Percentiles rank a stretch among this genome's conserved stretches.
phyloP scores from a whole-genome alignment of 30 jellyfish, hydroid and myxozoan species.

The Aurelia coerulea region DNA sequence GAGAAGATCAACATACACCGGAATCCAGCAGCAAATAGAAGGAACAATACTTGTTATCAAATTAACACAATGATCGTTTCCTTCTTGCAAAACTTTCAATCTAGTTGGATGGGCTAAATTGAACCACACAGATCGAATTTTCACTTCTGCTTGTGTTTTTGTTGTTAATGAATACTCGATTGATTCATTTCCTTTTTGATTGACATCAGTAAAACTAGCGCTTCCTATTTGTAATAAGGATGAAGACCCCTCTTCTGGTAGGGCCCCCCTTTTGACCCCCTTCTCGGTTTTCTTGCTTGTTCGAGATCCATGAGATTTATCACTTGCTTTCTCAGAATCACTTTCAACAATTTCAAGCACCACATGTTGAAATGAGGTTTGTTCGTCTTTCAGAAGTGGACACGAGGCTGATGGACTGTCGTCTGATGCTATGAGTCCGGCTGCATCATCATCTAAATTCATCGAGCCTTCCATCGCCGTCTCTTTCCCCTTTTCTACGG shows the following conservation, averaged over 20 bases:
- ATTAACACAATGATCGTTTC: slow-evolving; percentile 74
- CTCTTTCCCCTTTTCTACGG: background rate
- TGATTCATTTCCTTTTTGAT: background rate
- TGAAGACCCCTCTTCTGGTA: background rate
- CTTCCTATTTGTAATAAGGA: background rate
- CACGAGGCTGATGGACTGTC: slow-evolving; percentile 14
- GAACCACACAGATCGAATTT: slow-evolving; percentile 69
- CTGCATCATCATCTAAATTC: background rate
- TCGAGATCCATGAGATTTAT: background rate
- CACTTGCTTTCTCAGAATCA: background rate
- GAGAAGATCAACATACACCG: slow-evolving; percentile 60
- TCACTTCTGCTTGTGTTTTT: slow-evolving; percentile 41
- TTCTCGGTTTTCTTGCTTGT: background rate
- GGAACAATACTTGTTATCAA: slow-evolving; percentile 85
- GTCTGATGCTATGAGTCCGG: background rate
- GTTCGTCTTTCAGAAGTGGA: slow-evolving; percentile 19
- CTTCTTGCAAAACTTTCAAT: slow-evolving; percentile 70
- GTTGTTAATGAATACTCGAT: slow-evolving; percentile 23
- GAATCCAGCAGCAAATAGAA: slow-evolving; percentile 85
- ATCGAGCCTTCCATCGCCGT: background rate
- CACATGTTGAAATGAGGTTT: slow-evolving; percentile 26
- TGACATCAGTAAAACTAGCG: slow-evolving; percentile 4
- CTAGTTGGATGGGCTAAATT: slow-evolving; percentile 94
- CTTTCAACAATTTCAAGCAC: slow-evolving; percentile 54
- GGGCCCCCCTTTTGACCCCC: slow-evolving; percentile 1